Conservation (phyloP, 2,888 invertebrate species). For the Dendrolimus pini region DNA sequence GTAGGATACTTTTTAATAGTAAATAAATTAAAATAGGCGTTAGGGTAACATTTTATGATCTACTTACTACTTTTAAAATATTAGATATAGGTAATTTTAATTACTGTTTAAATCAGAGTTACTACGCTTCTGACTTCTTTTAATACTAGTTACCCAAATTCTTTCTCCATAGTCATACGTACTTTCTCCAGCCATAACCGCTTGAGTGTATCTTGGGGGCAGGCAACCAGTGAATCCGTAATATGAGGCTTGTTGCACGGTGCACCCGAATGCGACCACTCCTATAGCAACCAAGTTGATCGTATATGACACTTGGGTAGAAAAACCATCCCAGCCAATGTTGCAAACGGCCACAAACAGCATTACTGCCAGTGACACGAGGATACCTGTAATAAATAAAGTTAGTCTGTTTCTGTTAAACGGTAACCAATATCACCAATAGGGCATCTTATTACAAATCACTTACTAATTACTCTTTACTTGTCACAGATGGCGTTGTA, state of each 20-base stretch:
- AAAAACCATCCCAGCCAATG: conserved; percentile 90
- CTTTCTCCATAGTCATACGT: conserved; percentile 36
- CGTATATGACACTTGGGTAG: conserved; percentile 85
- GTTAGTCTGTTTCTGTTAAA: not conserved
- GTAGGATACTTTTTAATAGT: not conserved
- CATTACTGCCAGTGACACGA: conserved; percentile 87
- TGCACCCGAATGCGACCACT: conserved; percentile 91
- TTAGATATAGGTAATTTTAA: not conserved
- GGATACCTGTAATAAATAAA: conserved; percentile 77
- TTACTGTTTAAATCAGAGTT: too few relatives aligned
- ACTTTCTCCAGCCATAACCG: conserved; percentile 97
- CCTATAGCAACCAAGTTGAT: conserved; percentile 91
- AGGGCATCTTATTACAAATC: too few relatives aligned
- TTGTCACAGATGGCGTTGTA: too few relatives aligned
- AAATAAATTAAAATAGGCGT: not conserved
- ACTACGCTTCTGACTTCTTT: too few relatives aligned
- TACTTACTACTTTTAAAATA: too few relatives aligned
- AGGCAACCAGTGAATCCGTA: conserved; percentile 96
- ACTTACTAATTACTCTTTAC: too few relatives aligned
- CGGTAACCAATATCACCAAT: too few relatives aligned
- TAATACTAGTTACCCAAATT: too few relatives aligned
- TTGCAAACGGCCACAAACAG: conserved; percentile 91
- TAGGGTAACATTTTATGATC: too few relatives aligned
- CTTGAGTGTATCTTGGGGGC: conserved; percentile 92
- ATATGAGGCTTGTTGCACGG: conserved; percentile 96